Percentiles rank a stretch among this genome's conserved stretches.
Conservation (phyloP, 2,888 invertebrate genomes). For the Willowsia nigromaculata region DNA sequence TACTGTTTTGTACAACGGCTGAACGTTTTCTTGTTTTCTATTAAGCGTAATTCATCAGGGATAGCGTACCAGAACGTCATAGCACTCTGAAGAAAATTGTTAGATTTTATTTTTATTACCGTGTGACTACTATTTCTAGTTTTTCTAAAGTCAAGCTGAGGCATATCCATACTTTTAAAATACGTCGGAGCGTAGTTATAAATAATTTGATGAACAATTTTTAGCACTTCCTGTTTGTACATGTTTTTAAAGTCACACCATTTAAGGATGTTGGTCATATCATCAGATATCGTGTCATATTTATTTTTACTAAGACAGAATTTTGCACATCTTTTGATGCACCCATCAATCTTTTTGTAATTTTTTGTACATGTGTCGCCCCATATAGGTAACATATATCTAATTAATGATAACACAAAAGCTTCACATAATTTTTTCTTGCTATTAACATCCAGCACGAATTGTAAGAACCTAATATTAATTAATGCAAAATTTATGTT, state of each 20-base stretch:
- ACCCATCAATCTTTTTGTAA: neutral
- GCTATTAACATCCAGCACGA: neutral
- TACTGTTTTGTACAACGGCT: too few species aligned
- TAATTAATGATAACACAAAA: neutral
- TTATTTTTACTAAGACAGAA: neutral
- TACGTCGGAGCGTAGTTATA: neutral
- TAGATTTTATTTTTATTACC: too few species aligned
- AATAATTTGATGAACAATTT: neutral
- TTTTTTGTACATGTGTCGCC: neutral
- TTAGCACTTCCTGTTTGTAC: neutral
- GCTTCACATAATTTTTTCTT: neutral
- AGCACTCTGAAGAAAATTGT: too few species aligned
- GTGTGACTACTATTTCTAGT: neutral
- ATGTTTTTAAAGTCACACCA: neutral
- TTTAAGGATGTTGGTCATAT: neutral
- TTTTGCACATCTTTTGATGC: conserved; percentile 1
- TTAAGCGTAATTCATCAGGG: too few species aligned
- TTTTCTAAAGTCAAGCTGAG: neutral
- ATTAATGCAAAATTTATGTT: neutral
- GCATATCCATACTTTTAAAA: neutral
- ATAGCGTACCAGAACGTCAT: too few species aligned
- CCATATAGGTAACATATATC: conserved; percentile 20
- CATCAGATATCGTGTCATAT: neutral
- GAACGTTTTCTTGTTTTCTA: too few species aligned
- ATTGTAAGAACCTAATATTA: neutral